Base-by-base conservation (phyloP, 1,140 invertebrate genomes). In the Andricus grossulariae region DNA sequence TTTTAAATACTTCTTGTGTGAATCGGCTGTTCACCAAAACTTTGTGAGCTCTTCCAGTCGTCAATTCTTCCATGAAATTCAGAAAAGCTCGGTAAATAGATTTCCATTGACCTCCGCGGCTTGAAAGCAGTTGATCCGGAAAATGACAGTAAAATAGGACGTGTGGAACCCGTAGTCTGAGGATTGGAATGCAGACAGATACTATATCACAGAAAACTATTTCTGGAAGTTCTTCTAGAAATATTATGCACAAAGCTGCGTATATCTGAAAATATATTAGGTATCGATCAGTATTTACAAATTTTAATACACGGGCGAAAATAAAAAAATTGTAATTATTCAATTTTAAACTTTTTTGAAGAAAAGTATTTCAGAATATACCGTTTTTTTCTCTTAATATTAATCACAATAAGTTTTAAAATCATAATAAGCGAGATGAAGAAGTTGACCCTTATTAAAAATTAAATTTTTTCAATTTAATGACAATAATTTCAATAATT, bases 121-220 rank as follows among this genome's bases (percentile, higher is more conserved):
- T 86, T 16, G 96, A 95, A 2, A 99, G 92, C 4, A 99, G 92
- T 86, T 98, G 96, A 92, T 99, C 99, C 0, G 99, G 99, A 92
- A 98, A 98, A 92, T 99, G 99, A 84, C 99, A 99, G 85, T 99
- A 99, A 91, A 98, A 99, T 8, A 99, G 89, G 15, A 99, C 93
- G 84, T 94, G 92, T 76, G 94, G 93, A 74, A 92, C 88, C 60
- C 93, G 93, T 83, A 96, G 85, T 83, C 95, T 94, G n/a, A 98
- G 88, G 82, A 98, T 91, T 7, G 97, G 97, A 86, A 98, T 95
- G 81, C 96, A 96, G 12, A 95, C 92, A 6, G 97, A 98, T 25
- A 99, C 96, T 80, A 98, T 94, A 93, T 99, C 99, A 89, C 97
- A 97, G 84, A 99, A 95, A 50, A 98, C 94, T 12, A 99, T 88